Base-by-base conservation (phyloP, 2,888 invertebrate species). In the Lepeophtheirus nordmannii region DNA sequence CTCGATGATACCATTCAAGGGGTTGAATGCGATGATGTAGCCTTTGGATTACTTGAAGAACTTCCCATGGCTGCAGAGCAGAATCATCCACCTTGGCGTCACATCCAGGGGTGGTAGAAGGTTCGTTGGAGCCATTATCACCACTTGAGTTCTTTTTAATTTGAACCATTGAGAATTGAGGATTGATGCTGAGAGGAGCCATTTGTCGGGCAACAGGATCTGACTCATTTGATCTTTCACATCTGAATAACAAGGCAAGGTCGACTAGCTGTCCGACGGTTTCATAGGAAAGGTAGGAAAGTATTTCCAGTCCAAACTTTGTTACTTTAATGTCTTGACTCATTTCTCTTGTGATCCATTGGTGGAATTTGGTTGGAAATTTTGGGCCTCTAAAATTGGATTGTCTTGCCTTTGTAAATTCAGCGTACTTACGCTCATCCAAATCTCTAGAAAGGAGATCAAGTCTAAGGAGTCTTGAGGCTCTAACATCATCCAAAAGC, bases 391-490 rank as follows among this genome's bases (percentile, higher is more conserved):
- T 9, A 23, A 65, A 65, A 58, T 22, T 30, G 39, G 56, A 58
- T 37, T 38, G 58, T 58, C 65, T 22, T n/a, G 58, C 65, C n/a
- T 39, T 23, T 1, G 57, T 37, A 17, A 65, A 65, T 22, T 65
- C 65, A 11, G 57, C 30, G 22, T 65, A 65, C n/a, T 58, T 20
- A 10, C 58, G 56, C 58, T 58, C 65, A 38, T 65, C 65, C 8
- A 65, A 10, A 17, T 56, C 53, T 22, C 64, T 11, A 11, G 64
- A 20, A 10, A 64, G 22, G 11, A 39, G 56, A 23, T 64, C 64
- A 10, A 64, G 23, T 37, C 46, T n/a, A 12, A 10, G 17, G 39
- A 62, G 38, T n/a, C 62, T 37, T n/a, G 37, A 37, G 38, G 40
- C 11, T 11, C 62, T 38, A 9, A 37, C 40, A 3, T 38, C 62